phyloP scores from a whole-genome alignment of 2,888 invertebrate species.

The Nemoura dubitans region DNA sequence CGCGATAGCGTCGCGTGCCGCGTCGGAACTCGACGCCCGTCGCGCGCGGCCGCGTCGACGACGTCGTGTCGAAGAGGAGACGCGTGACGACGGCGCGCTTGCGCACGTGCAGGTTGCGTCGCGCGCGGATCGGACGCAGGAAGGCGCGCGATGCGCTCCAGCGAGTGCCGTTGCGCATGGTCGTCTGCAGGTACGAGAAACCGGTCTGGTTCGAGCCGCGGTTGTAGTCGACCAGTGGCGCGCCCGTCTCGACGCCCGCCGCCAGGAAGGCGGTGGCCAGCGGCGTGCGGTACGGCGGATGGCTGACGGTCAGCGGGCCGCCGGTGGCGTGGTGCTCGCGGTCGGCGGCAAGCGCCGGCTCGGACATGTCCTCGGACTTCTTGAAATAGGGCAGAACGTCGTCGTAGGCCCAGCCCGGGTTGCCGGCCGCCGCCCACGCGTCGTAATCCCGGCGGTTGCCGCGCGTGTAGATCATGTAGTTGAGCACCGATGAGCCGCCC shows the following conservation, averaged over 20 bases:
- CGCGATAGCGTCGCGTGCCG: conserved; percentile 59
- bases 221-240: conserved; percentile 69
- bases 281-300: conserved; percentile 65
- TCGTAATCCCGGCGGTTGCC: conserved; percentile 78
- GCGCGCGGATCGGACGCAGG: conserved; percentile 66
- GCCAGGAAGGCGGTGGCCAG: conserved; percentile 71
- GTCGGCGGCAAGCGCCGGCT: conserved; percentile 64
- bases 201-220: conserved; percentile 68
- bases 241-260: conserved; percentile 70
- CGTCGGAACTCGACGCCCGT: conserved; percentile 68
- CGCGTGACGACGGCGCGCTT: conserved; percentile 72
- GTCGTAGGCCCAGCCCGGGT: conserved; percentile 77
- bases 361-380: conserved; percentile 77
- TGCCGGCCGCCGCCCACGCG: conserved; percentile 76
- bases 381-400: conserved; percentile 80
- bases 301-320: conserved; percentile 68
- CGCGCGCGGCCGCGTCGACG: conserved; percentile 69
- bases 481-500: conserved; percentile 82
- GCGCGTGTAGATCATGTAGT: conserved; percentile 82
- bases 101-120: conserved; percentile 71
- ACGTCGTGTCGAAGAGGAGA: conserved; percentile 76
- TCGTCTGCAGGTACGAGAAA: conserved; percentile 66
- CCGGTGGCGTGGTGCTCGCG: conserved; percentile 63
- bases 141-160: conserved; percentile 75
- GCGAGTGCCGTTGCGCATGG: conserved; percentile 72